Evolutionary conservation across 2,888 invertebrate species (phyloP).

Genomic region (Drosophila limbata): DNA sequence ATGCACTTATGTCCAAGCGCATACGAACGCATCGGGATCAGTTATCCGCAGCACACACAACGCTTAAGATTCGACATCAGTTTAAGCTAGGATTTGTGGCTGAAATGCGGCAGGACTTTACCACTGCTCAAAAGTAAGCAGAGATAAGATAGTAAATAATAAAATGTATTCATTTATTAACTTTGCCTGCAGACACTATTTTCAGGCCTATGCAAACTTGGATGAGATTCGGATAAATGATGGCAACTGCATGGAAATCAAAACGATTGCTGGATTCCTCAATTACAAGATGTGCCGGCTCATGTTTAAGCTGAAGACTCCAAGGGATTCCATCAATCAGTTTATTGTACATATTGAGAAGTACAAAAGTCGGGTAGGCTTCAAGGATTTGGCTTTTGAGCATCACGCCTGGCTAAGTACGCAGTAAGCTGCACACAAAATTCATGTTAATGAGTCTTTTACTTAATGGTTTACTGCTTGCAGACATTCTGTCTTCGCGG

Average conservation of each 20-base stretch:
- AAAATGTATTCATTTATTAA: slow-evolving; percentile 27
- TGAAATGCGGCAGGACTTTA: slow-evolving; percentile 96
- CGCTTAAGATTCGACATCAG: slow-evolving; percentile 97
- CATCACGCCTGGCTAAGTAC: slow-evolving; percentile 98
- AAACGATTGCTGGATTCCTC: slow-evolving; percentile 97
- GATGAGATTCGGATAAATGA: slow-evolving; percentile 95
- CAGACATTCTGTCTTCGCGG: slow-evolving; percentile 93
- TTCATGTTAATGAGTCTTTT: neutral
- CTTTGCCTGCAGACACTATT: slow-evolving; percentile 88
- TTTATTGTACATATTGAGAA: slow-evolving; percentile 96
- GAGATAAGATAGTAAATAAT: fast-evolving
- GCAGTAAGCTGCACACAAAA: slow-evolving; percentile 88
- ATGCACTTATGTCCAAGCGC: slow-evolving; percentile 94
- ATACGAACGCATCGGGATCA: slow-evolving; percentile 96
- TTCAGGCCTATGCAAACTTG: slow-evolving; percentile 95
- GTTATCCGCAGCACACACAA: slow-evolving; percentile 95
- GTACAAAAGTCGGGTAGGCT: slow-evolving; percentile 93
- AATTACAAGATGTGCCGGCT: slow-evolving; percentile 98
- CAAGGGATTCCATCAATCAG: slow-evolving; percentile 97
- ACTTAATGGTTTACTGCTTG: neutral
- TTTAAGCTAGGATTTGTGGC: slow-evolving; percentile 98
- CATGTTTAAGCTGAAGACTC: slow-evolving; percentile 94
- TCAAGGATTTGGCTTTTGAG: slow-evolving; percentile 95
- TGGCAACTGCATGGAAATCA: slow-evolving; percentile 96
- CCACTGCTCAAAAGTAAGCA: slow-evolving; percentile 91